These are phyloP conservation scores for Oreonectes daqikongensis DNA, from an alignment of 2,797 vertebrate species.

Conservation along the genomic window DNA sequence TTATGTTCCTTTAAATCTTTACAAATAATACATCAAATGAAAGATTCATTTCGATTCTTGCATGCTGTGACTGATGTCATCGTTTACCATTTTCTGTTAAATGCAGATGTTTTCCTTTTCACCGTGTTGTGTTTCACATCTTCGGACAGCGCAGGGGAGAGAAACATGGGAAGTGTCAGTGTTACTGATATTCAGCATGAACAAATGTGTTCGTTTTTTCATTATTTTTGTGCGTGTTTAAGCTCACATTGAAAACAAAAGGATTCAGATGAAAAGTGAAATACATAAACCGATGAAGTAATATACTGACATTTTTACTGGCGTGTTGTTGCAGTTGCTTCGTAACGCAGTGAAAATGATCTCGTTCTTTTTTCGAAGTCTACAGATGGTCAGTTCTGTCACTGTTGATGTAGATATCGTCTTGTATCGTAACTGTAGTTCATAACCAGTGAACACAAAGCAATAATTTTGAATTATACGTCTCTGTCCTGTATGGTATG, in stretches of 20 bases:
- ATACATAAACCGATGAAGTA: conserved; percentile 14
- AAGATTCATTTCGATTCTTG: not conserved
- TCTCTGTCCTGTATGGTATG: conserved; percentile 77
- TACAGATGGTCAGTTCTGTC: conserved; percentile 73
- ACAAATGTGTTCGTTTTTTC: conserved; percentile 6
- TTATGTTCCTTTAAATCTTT: conserved; percentile 7
- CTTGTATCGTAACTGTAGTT: conserved; percentile 77
- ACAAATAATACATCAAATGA: not conserved
- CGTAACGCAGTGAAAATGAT: conserved; percentile 73
- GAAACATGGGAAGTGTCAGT: too few relatives aligned
- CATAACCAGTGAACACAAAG: conserved; percentile 74
- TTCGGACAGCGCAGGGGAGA: not conserved
- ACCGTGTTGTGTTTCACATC: not conserved
- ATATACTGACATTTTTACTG: conserved; percentile 16
- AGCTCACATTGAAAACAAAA: conserved; percentile 5
- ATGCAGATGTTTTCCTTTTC: conserved; percentile 18
- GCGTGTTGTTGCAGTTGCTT: conserved; percentile 68
- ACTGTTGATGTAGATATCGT: conserved; percentile 79
- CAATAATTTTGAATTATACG: conserved; percentile 82
- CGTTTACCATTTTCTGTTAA: conserved; percentile 9
- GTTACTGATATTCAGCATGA: conserved; percentile 24
- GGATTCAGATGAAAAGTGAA: not conserved
- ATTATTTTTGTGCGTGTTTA: not conserved
- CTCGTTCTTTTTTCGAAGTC: conserved; percentile 66
- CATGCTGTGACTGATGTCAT: conserved; percentile 38